Evolutionary conservation across 2,888 invertebrate species (phyloP).

Genomic region (Mesopsocus fuscifrons): DNA sequence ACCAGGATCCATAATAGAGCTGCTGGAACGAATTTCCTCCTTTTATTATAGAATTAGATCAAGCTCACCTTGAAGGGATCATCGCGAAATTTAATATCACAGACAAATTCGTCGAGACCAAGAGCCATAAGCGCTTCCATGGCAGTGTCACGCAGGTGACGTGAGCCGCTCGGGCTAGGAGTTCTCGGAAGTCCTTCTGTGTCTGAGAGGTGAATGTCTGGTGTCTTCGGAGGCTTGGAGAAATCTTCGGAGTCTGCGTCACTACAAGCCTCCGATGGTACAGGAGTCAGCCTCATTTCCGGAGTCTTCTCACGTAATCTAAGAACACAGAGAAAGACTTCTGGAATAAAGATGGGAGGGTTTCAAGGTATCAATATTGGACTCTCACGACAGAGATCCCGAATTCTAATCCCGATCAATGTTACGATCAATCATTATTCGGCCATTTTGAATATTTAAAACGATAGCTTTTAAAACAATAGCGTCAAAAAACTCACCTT

Average conservation of each 20-base stretch:
- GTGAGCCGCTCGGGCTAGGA: conserved; percentile 10
- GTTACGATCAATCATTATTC: too few relatives aligned
- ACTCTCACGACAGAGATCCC: neutral
- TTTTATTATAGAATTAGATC: too few relatives aligned
- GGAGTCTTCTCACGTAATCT: conserved; percentile 21
- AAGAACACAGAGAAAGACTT: too few relatives aligned
- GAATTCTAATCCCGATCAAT: too few relatives aligned
- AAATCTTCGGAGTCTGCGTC: conserved; percentile 10
- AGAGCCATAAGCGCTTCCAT: conserved; percentile 24
- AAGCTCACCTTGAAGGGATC: too few relatives aligned
- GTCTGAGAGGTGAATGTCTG: conserved; percentile 1
- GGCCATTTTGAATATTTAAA: too few relatives aligned
- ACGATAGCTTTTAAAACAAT: too few relatives aligned
- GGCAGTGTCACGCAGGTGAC: conserved; percentile 24
- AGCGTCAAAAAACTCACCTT: conserved; percentile 10
- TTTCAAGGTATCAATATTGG: neutral
- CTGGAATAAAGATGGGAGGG: too few relatives aligned
- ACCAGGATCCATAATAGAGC: too few relatives aligned
- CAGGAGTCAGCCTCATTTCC: conserved; percentile 21
- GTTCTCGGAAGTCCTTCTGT: conserved; percentile 4
- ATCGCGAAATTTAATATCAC: conserved; percentile 2
- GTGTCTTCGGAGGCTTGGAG: conserved; percentile 11
- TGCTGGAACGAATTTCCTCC: too few relatives aligned
- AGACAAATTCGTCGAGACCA: conserved; percentile 12
- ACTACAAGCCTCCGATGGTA: conserved; percentile 16